A percentile compares a stretch with the other conserved stretches of the same genome.
Conservation (phyloP, 2,797 vertebrate genomes). For the Characodon lateralis region DNA sequence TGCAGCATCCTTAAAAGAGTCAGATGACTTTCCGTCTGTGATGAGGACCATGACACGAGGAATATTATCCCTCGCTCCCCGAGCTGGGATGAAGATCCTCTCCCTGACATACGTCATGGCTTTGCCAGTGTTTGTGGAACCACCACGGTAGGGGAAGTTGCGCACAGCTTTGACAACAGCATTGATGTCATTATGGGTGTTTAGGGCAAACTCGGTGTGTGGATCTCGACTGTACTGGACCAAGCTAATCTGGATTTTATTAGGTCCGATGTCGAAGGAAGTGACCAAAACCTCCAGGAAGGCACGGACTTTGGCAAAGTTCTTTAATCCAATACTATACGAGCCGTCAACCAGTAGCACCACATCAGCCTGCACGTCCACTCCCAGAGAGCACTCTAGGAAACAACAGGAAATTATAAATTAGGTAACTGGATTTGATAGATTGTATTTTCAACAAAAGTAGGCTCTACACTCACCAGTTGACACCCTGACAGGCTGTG, state of each 20-base stretch:
- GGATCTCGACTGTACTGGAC: conserved; percentile 98
- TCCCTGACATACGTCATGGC: conserved; percentile 97
- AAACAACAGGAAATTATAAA: conserved; percentile 57
- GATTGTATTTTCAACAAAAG: not conserved
- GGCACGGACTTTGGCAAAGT: conserved; percentile 97
- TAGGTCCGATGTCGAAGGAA: conserved; percentile 92
- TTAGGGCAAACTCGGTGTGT: conserved; percentile 94
- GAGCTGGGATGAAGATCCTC: conserved; percentile 88
- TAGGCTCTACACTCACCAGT: conserved; percentile 83
- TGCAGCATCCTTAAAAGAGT: conserved; percentile 94
- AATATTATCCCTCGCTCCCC: conserved; percentile 91
- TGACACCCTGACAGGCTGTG: conserved; percentile 92
- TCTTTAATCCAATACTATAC: conserved; percentile 97
- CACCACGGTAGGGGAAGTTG: conserved; percentile 95
- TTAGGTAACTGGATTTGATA: conserved; percentile 9
- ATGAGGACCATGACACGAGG: conserved; percentile 98
- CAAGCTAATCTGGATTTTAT: conserved; percentile 95
- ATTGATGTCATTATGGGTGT: conserved; percentile 88
- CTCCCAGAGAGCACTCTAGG: conserved; percentile 94
- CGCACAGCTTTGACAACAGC: conserved; percentile 92
- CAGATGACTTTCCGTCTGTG: conserved; percentile 97
- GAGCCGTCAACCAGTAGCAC: conserved; percentile 98
- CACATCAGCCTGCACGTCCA: conserved; percentile 97
- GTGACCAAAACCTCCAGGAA: conserved; percentile 96
- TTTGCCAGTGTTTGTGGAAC: conserved; percentile 97